Evolutionary conservation across 2,797 vertebrate genomes (phyloP).

Genomic region (Muscicapa comitata): DNA sequence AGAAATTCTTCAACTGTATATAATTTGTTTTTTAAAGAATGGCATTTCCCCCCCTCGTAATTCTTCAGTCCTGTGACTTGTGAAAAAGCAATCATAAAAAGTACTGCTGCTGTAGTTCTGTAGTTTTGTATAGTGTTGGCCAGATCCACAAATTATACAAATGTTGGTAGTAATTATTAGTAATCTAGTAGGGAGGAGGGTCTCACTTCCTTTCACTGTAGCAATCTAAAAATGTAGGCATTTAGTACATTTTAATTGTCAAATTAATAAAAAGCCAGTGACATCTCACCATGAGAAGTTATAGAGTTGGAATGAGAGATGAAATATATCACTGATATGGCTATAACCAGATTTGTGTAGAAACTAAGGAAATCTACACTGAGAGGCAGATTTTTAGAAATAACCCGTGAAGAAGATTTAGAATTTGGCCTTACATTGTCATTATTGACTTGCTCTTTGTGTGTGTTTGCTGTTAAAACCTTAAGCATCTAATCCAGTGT

Average conservation of each 20-base stretch:
- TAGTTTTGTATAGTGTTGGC: neutral
- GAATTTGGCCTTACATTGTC: neutral
- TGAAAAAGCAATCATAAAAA: neutral
- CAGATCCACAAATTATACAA: neutral
- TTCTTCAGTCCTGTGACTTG: neutral
- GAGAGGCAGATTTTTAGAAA: neutral
- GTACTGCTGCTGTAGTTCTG: neutral
- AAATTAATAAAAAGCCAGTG: neutral
- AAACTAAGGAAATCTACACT: neutral
- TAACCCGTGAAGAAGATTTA: neutral
- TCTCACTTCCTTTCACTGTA: accelerated
- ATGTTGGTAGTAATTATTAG: neutral
- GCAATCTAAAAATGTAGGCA: neutral
- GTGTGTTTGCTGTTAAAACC: neutral
- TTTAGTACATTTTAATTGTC: neutral
- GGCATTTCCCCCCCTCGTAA: accelerated
- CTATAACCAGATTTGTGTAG: neutral
- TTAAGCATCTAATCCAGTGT: neutral
- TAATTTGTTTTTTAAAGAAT: neutral
- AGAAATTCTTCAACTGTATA: neutral
- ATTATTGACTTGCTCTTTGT: neutral
- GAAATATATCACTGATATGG: accelerated
- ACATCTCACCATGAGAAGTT: neutral
- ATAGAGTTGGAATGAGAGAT: neutral
- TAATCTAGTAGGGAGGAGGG: neutral